Conservation (phyloP, 2,113 vertebrate species). For the Oreochromis spilurus region DNA sequence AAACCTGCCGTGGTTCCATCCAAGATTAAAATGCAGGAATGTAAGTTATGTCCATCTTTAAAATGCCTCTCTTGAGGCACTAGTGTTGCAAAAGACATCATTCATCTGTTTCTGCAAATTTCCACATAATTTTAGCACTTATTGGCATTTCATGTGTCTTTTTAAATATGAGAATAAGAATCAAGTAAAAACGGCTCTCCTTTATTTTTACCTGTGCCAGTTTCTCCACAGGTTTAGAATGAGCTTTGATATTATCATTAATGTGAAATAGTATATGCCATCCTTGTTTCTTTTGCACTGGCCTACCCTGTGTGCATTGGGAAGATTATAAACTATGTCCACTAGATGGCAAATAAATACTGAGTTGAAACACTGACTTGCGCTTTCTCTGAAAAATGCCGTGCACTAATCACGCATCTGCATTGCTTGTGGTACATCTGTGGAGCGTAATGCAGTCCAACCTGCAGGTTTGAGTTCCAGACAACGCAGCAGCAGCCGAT, state of each 20-base stretch:
- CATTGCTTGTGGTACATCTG: not conserved
- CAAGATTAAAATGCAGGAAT: not conserved
- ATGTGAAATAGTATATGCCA: not conserved
- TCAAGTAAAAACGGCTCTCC: not conserved
- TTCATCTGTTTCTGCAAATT: not conserved
- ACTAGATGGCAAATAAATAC: not conserved
- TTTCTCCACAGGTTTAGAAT: not conserved
- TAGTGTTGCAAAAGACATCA: not conserved
- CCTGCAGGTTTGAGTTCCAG: not conserved
- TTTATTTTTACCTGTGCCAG: not conserved
- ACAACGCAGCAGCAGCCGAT: not conserved
- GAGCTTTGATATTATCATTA: accelerated
- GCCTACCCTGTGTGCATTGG: not conserved
- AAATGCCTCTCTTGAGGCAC: not conserved
- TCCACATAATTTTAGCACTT: not conserved
- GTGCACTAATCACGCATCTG: not conserved
- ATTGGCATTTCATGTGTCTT: not conserved
- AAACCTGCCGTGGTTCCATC: accelerated
- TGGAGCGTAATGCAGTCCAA: not conserved
- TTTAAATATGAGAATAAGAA: not conserved
- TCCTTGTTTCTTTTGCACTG: not conserved
- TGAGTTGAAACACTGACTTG: not conserved
- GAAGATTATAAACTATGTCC: not conserved
- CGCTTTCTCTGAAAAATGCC: no score
- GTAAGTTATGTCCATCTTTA: not conserved